Evolutionary conservation across 2,888 invertebrate species (phyloP).

Genomic region (Labia minor): DNA sequence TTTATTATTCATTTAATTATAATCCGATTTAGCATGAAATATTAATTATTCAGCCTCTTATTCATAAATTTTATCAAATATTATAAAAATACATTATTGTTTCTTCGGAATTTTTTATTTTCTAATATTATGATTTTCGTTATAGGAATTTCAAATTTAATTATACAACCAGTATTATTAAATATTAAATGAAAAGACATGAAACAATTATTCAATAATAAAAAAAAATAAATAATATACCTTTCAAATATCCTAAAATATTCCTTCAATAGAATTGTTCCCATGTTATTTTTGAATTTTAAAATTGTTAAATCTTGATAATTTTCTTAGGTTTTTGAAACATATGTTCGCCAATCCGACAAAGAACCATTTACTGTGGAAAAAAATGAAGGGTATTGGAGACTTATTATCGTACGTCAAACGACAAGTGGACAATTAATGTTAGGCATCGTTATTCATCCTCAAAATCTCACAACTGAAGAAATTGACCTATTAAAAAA

Average conservation of each 20-base stretch:
- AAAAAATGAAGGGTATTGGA: slow-evolving; percentile 44
- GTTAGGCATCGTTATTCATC: slow-evolving; percentile 41
- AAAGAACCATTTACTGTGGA: slow-evolving; percentile 40
- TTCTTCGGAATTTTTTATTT: neutral
- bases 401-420: slow-evolving; percentile 43
- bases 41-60: neutral
- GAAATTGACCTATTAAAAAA: slow-evolving; percentile 35
- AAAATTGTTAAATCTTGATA: neutral
- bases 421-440: slow-evolving; percentile 39
- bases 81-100: neutral
- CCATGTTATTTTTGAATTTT: no score
- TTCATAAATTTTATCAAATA: neutral
- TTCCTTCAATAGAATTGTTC: neutral
- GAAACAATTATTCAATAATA: neutral
- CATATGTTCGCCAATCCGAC: slow-evolving; percentile 34
- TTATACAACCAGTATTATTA: no score
- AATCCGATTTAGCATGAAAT: neutral
- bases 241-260: neutral
- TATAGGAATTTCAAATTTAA: neutral
- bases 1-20: neutral
- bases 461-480: slow-evolving; percentile 35
- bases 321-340: slow-evolving; percentile 35
- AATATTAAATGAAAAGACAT: no score
- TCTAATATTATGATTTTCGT: neutral
- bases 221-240: neutral